These are phyloP conservation scores for Lycaena phlaeas DNA, from an alignment of 2,888 invertebrate genomes.

Conservation along the genomic window DNA sequence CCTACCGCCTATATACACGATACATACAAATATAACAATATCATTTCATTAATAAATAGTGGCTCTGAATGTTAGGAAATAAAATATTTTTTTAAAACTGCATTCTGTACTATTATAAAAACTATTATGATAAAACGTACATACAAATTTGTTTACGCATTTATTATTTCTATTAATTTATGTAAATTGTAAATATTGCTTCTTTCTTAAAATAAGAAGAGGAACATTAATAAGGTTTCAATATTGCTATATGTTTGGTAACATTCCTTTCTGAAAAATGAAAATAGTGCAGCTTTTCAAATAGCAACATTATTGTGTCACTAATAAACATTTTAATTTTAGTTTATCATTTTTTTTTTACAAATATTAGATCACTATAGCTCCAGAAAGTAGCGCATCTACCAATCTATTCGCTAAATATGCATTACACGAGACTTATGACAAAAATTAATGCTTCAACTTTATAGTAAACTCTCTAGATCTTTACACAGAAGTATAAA, in stretches of 20 bases:
- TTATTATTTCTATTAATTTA: conserved; percentile 62
- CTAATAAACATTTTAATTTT: conserved; percentile 20
- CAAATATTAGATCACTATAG: conserved; percentile 41
- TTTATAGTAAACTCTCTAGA: conserved; percentile 38
- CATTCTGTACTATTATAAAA: conserved; percentile 67
- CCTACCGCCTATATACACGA: conserved; percentile 61
- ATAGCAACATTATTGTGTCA: conserved; percentile 42
- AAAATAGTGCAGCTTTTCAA: conserved; percentile 72
- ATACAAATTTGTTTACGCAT: conserved; percentile 69
- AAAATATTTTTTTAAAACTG: conserved; percentile 67
- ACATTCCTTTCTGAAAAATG: conserved; percentile 56
- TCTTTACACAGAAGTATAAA: conserved; percentile 35
- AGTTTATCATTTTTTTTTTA: conserved; percentile 32
- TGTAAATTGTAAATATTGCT: conserved; percentile 72
- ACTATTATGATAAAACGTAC: conserved; percentile 70
- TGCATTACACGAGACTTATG: conserved; percentile 38
- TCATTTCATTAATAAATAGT: conserved; percentile 75
- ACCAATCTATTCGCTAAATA: conserved; percentile 64
- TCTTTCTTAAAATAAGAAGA: conserved; percentile 73
- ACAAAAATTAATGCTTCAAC: conserved; percentile 28
- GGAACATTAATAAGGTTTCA: conserved; percentile 71
- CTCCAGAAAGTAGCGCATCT: conserved; percentile 69
- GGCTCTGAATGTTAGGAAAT: conserved; percentile 74
- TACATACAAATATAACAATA: conserved; percentile 76
- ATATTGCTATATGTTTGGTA: conserved; percentile 67